Percentiles rank a stretch among this genome's conserved stretches.
These are phyloP conservation scores for Allacma fusca DNA, from an alignment of 2,888 invertebrate species.

Conservation along the genomic window DNA sequence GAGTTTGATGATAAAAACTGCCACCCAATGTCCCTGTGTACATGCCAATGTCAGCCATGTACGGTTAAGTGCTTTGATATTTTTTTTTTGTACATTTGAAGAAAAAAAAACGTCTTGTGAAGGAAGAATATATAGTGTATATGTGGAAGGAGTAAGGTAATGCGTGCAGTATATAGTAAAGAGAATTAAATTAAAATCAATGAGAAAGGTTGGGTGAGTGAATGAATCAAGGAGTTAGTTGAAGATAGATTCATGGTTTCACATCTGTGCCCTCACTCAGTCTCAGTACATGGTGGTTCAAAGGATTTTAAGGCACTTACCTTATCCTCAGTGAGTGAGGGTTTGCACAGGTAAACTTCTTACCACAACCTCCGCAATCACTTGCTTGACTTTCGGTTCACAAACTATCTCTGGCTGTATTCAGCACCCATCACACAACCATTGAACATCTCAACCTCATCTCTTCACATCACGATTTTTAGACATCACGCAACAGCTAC, in stretches of 20 bases:
- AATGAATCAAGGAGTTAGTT: neutral
- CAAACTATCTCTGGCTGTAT: slow-evolving; percentile 21
- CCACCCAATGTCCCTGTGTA: slow-evolving; percentile 3
- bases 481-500: neutral
- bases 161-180: neutral
- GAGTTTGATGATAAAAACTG: neutral
- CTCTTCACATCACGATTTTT: slow-evolving; percentile 24
- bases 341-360: neutral
- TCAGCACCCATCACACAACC: slow-evolving; percentile 35
- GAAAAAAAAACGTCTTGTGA: too few species aligned
- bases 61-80: slow-evolving; percentile 15
- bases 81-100: neutral
- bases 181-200: neutral
- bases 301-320: too few species aligned
- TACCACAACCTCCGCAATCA: slow-evolving; percentile 14
- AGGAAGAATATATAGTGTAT: too few species aligned
- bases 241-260: neutral
- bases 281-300: too few species aligned
- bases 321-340: neutral
- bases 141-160: too few species aligned
- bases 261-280: neutral
- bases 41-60: slow-evolving; percentile 17
- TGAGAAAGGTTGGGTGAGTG: neutral
- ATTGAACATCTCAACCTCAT: slow-evolving; percentile 33
- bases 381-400: slow-evolving; percentile 30